Percentiles rank a stretch among this genome's conserved stretches.
These are phyloP conservation scores for Yponomeuta sedellus DNA, from an alignment of 2,888 invertebrate genomes.

Conservation along the genomic window DNA sequence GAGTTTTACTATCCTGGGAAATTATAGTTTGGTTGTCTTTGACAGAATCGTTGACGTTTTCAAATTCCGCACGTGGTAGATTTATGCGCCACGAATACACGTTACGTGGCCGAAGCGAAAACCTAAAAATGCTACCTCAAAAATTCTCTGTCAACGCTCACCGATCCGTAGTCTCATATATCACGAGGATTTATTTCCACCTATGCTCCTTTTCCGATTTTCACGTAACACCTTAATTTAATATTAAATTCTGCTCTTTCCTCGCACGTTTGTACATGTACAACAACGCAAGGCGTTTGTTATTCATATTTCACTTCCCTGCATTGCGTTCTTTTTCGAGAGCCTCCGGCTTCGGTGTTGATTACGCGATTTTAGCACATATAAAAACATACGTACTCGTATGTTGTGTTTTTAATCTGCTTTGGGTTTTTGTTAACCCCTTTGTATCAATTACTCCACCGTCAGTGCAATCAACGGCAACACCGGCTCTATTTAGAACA, in stretches of 20 bases:
- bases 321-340: conserved; percentile 34
- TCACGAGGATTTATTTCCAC: conserved; percentile 70
- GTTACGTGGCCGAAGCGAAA: conserved; percentile 27
- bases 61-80: conserved; percentile 9
- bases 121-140: conserved; percentile 60
- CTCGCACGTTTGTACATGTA: conserved; percentile 46
- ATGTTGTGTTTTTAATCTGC: background rate
- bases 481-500: background rate
- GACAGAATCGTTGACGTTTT: conserved; percentile 10
- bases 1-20: background rate
- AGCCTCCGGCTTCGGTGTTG: conserved; percentile 19
- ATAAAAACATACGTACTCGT: background rate
- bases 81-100: conserved; percentile 12
- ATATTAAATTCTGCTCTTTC: conserved; percentile 71
- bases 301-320: conserved; percentile 64
- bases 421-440: background rate
- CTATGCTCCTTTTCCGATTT: conserved; percentile 68
- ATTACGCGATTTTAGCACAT: conserved; percentile 23
- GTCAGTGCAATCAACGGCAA: background rate
- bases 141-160: conserved; percentile 59
- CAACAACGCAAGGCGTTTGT: conserved; percentile 64
- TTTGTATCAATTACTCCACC: background rate
- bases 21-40: background rate
- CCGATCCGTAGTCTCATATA: conserved; percentile 57
- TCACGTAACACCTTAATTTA: conserved; percentile 72